Evolutionary conservation across 2,888 invertebrate species (phyloP).

Genomic region (Phengaris alcon): DNA sequence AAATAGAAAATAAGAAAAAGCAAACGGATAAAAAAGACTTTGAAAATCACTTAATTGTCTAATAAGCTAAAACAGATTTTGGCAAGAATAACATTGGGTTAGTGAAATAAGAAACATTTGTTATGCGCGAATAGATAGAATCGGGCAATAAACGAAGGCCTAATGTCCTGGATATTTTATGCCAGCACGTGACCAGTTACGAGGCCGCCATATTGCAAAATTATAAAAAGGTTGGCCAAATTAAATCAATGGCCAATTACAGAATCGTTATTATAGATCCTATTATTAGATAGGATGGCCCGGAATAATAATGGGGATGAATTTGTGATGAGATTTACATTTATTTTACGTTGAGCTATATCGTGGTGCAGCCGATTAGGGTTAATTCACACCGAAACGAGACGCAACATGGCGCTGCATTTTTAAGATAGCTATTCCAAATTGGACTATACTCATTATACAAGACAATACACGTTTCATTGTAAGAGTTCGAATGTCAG

Average conservation of each 20-base stretch:
- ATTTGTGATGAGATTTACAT: background rate
- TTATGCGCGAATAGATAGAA: slow-evolving; percentile 1
- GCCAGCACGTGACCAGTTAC: slow-evolving; percentile 22
- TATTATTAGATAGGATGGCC: slow-evolving; percentile 14
- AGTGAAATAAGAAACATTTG: background rate
- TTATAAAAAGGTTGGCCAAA: slow-evolving; percentile 23
- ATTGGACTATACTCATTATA: too few species aligned
- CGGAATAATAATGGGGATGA: background rate
- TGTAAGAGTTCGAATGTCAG: too few species aligned
- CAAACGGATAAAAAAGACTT: too few species aligned
- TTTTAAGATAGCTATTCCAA: too few species aligned
- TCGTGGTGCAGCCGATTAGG: background rate
- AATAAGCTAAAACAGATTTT: too few species aligned
- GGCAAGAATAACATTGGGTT: too few species aligned
- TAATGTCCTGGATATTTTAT: slow-evolving; percentile 24
- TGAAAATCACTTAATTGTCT: too few species aligned
- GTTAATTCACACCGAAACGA: too few species aligned
- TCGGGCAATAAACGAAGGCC: slow-evolving; percentile 22
- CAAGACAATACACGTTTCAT: background rate
- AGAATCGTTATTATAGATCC: slow-evolving; percentile 12
- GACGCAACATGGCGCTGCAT: too few species aligned
- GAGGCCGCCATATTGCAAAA: slow-evolving; percentile 17
- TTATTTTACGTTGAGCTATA: background rate
- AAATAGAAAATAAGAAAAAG: too few species aligned
- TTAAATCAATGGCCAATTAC: slow-evolving; percentile 18